A percentile compares a stretch with the other conserved stretches of the same genome.
phyloP scores from a whole-genome alignment of 1,140 invertebrate genomes.

The Colletes latitarsis region DNA sequence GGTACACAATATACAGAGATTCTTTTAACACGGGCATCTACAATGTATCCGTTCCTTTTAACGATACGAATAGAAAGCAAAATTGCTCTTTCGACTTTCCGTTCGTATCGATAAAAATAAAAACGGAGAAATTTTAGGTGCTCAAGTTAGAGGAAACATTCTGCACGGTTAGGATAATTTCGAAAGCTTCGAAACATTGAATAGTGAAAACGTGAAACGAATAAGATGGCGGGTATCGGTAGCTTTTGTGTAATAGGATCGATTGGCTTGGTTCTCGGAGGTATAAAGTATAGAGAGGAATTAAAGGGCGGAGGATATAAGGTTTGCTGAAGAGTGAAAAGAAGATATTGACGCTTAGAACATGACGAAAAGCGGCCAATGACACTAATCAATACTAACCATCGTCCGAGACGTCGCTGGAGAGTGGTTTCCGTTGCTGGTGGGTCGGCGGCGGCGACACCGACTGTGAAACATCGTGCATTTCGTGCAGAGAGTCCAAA shows the following conservation, averaged over 20 bases:
- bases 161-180: too few relatives aligned
- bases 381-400: conserved; percentile 76
- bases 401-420: conserved; percentile 81
- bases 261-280: not conserved
- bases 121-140: too few relatives aligned
- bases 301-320: not conserved
- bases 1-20: not conserved
- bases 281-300: not conserved
- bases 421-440: conserved; percentile 65
- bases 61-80: too few relatives aligned
- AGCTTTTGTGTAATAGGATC: not conserved
- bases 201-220: too few relatives aligned
- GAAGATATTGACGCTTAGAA: not conserved
- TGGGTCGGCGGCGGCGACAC: conserved; percentile 71
- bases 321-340: not conserved
- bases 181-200: too few relatives aligned
- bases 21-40: too few relatives aligned
- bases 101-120: too few relatives aligned
- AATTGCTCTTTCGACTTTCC: too few relatives aligned
- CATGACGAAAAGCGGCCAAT: not conserved
- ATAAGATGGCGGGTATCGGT: not conserved
- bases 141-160: too few relatives aligned
- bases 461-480: conserved; percentile 72
- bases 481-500: conserved; percentile 85
- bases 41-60: too few relatives aligned